phyloP scores from a whole-genome alignment of 2,888 invertebrate genomes.

The Synanthedon tipuliformis region DNA sequence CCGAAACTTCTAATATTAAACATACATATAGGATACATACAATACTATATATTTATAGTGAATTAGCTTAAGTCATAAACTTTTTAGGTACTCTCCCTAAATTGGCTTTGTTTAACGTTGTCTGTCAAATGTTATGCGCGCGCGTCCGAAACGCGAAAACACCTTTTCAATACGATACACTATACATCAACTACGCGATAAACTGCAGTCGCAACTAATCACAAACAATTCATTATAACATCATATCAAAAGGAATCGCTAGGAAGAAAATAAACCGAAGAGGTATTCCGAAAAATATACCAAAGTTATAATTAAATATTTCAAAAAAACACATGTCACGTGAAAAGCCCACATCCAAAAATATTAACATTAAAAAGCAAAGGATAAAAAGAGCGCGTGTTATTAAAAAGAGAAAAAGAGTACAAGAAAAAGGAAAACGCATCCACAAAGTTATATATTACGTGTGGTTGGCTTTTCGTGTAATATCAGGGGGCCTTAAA shows the following conservation, averaged over 20 bases:
- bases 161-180: conserved; percentile 5
- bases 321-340: conserved; percentile 35
- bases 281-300: conserved; percentile 9
- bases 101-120: conserved; percentile 60
- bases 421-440: conserved; percentile 7
- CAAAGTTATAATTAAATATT: conserved; percentile 19
- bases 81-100: conserved; percentile 63
- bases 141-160: conserved; percentile 17
- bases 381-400: conserved; percentile 11
- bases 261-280: background rate
- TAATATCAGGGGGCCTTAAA: conserved; percentile 19
- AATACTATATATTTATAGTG: conserved; percentile 68
- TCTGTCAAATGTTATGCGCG: conserved; percentile 55
- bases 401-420: conserved; percentile 2
- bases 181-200: conserved; percentile 16
- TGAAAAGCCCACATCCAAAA: conserved; percentile 63
- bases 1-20: conserved; percentile 69
- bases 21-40: conserved; percentile 69
- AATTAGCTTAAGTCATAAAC: conserved; percentile 69
- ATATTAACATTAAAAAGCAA: conserved; percentile 43
- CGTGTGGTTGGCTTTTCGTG: conserved; percentile 6
- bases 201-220: conserved; percentile 23
- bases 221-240: conserved; percentile 2
- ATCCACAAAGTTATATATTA: background rate
- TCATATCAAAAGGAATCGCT: conserved; percentile 58